Evolutionary conservation across 2,113 vertebrate genomes (phyloP).

Genomic region (Burhinus bistriatus): DNA sequence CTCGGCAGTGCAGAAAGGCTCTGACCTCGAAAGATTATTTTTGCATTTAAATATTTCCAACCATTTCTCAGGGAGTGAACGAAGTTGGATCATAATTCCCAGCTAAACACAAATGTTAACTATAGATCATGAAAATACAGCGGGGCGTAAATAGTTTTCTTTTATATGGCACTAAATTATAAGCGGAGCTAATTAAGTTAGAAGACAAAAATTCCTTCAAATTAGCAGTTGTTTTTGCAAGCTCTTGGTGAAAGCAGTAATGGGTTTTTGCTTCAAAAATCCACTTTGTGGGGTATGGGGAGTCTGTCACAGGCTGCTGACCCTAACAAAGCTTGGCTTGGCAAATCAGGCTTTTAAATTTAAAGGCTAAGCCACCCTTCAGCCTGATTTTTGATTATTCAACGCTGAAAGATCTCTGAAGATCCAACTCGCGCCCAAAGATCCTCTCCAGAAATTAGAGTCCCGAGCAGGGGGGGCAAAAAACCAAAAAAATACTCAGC

Average conservation of each 20-base stretch:
- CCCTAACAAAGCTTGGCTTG: neutral
- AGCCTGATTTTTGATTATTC: neutral
- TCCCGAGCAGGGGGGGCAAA: neutral
- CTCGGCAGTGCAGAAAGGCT: neutral
- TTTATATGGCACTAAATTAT: conserved; percentile 24
- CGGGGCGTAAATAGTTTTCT: neutral
- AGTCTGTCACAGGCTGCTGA: neutral
- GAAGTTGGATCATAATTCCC: neutral
- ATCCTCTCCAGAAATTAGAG: neutral
- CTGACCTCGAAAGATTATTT: neutral
- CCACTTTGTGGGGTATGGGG: neutral
- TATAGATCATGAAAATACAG: conserved; percentile 45
- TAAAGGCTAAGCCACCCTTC: neutral
- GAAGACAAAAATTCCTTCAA: conserved; percentile 11
- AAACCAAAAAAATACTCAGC: conserved; percentile 2
- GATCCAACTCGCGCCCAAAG: neutral
- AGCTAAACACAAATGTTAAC: conserved; percentile 1
- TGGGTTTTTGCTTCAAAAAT: neutral
- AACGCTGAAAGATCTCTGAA: neutral
- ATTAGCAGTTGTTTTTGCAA: neutral
- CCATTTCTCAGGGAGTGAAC: neutral
- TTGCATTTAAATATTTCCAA: neutral
- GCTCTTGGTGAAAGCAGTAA: neutral
- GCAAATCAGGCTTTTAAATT: neutral
- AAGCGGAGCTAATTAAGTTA: neutral